Conservation (phyloP, 2,797 vertebrate species). For the Helostoma temminkii region DNA sequence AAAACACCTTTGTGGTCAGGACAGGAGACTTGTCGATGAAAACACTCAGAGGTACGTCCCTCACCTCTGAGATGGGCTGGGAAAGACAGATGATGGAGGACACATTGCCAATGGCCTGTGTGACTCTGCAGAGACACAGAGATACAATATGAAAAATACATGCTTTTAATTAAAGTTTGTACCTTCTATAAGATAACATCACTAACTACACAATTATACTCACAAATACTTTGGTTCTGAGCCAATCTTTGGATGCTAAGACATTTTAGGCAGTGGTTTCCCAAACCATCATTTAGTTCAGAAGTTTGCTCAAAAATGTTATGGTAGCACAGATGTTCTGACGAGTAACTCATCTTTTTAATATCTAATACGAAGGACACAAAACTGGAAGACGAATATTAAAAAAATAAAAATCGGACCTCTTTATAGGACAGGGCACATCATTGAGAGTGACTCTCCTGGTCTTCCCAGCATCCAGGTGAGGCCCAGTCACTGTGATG, state of each 20-base stretch:
- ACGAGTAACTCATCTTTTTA: no score
- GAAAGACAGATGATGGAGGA: conserved; percentile 83
- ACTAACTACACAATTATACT: no score
- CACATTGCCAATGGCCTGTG: conserved; percentile 65
- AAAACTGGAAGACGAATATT: neutral
- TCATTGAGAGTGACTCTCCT: conserved; percentile 88
- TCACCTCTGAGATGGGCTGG: conserved; percentile 76
- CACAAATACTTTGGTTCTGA: conserved; percentile 16
- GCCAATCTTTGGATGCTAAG: conserved; percentile 9
- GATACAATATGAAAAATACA: no score
- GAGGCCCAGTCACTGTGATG: conserved; percentile 87
- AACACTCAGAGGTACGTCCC: conserved; percentile 83
- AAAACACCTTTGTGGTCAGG: conserved; percentile 83
- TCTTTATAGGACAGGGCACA: conserved; percentile 84
- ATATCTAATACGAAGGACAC: no score
- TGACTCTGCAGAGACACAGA: conserved; percentile 70
- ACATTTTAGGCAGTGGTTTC: no score
- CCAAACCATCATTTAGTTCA: no score
- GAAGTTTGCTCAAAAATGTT: no score
- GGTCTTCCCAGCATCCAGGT: conserved; percentile 87
- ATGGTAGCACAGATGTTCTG: no score
- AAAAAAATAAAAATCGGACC: conserved; percentile 45
- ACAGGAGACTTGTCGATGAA: conserved; percentile 88
- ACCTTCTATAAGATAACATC: no score
- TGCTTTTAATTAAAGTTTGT: no score